Evolutionary conservation across 2,888 invertebrate genomes (phyloP).

Genomic region (Acleris holmiana): DNA sequence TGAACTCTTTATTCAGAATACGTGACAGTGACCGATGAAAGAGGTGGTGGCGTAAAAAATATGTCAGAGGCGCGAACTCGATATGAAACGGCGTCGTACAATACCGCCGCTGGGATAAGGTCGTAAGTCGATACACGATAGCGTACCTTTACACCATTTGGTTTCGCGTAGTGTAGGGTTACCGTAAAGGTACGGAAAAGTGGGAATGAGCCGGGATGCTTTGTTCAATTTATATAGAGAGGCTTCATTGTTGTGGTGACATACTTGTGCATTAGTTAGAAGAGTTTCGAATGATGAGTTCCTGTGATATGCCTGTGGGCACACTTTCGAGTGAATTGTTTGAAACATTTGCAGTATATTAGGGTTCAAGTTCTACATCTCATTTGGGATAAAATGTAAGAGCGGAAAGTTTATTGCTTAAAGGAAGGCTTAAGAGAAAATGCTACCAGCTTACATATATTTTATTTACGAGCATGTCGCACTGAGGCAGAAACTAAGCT

Average conservation of each 20-base stretch:
- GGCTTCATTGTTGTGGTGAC: constrained; percentile 35
- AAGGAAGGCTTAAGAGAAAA: too few relatives aligned
- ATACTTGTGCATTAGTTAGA: constrained; percentile 34
- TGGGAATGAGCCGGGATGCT: constrained; percentile 36
- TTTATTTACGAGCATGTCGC: too few relatives aligned
- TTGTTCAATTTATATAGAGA: constrained; percentile 35
- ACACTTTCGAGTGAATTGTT: neutral
- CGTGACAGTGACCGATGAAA: constrained; percentile 37
- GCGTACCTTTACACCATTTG: constrained; percentile 16
- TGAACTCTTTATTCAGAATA: constrained; percentile 1
- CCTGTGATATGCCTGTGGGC: neutral
- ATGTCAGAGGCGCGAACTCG: constrained; percentile 49
- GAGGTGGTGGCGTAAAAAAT: constrained; percentile 48
- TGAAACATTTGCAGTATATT: neutral
- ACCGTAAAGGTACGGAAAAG: constrained; percentile 30
- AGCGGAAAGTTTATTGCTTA: too few relatives aligned
- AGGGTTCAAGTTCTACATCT: too few relatives aligned
- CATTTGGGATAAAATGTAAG: too few relatives aligned
- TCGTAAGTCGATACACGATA: neutral
- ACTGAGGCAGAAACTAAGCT: too few relatives aligned
- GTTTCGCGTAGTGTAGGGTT: constrained; percentile 37
- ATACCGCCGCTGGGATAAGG: constrained; percentile 38
- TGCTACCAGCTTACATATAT: too few relatives aligned
- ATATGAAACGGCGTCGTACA: constrained; percentile 48
- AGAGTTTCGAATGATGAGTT: constrained; percentile 16